Evolutionary conservation across 2,113 vertebrate genomes (phyloP), one percentile per base, ranked within the genome.

Genomic region (Gymnarchus niloticus): DNA sequence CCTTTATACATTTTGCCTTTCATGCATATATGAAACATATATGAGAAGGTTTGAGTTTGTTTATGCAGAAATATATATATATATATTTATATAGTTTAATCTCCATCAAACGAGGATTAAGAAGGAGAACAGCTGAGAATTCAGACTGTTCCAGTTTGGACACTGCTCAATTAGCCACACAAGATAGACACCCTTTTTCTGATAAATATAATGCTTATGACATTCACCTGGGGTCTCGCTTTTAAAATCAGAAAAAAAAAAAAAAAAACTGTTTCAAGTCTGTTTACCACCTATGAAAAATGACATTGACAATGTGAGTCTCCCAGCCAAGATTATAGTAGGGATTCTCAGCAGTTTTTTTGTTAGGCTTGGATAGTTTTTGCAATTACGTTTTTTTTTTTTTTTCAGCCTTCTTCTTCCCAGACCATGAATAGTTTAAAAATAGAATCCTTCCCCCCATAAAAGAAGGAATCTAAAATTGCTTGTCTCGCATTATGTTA

Each of bases 361-460:
- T 91, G 91, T 93, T 94, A 89, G 91, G 94, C 93, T 93, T 92
- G 93, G 91, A 92, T 94, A 90, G 91, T 87, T 93, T 94, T 94
- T 90, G 91, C 94, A 95, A 95, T 95, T 94, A 94, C 90, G 90
- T 92, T 87, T 73, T 86, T 83, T 82, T 54, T 49, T 65, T 81
- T 92, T n/a, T 84, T 81, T 84, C 49, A 41, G 65, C 77, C 41
- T 59, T 51, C 37, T 92, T 91, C 89, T 89, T 86, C 88, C 88
- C 85, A 89, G 89, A 92, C 90, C 89, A 88, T 49, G 87, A 87
- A 84, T 52, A 56, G 88, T 91, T 89, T 85, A 85, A 88, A 92
- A 88, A 90, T 80, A 54, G 83, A 88, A 87, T 80, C 57, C 25
- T 59, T n/a, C 73, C 56, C 73, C 59, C 83, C 83, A 82, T 85